A percentile compares a stretch with the other conserved stretches of the same genome.
phyloP scores from a whole-genome alignment of 2,888 invertebrate species.

The Augiades crinisus region DNA sequence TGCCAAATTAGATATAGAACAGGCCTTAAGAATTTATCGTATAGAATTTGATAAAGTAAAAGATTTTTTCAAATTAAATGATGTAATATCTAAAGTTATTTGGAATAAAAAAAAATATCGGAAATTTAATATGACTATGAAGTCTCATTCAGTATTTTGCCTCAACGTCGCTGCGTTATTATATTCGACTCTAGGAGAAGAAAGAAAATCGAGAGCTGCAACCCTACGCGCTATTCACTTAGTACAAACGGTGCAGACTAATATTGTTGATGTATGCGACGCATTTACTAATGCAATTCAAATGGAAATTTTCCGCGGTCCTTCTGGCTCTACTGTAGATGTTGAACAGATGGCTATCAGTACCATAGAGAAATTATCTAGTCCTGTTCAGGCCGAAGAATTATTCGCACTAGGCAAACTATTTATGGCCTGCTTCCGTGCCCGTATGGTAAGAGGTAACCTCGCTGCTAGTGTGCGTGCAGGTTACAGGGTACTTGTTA shows the following conservation, averaged over 20 bases:
- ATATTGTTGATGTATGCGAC: conserved; percentile 64
- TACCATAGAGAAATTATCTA: conserved; percentile 47
- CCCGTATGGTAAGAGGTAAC: conserved; percentile 56
- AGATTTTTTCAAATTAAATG: conserved; percentile 34
- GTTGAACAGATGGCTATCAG: conserved; percentile 57
- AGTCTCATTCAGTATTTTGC: conserved; percentile 61
- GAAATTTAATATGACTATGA: conserved; percentile 42
- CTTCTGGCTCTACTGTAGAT: conserved; percentile 52
- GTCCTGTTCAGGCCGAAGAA: conserved; percentile 64
- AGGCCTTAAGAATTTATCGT: conserved; percentile 53
- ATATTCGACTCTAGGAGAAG: conserved; percentile 56
- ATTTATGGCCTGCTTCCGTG: conserved; percentile 65
- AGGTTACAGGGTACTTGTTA: conserved; percentile 62
- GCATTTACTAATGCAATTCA: conserved; percentile 69
- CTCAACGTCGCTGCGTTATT: conserved; percentile 61
- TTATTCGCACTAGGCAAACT: conserved; percentile 68
- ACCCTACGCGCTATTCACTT: conserved; percentile 55
- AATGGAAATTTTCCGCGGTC: conserved; percentile 64
- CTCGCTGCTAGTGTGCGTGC: conserved; percentile 54
- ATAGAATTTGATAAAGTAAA: conserved; percentile 55
- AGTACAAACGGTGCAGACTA: conserved; percentile 57
- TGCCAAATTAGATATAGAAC: conserved; percentile 55
- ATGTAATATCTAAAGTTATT: conserved; percentile 36
- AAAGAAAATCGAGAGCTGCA: conserved; percentile 49
- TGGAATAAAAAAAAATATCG: conserved; percentile 49